Conservation (phyloP, 2,888 invertebrate species). For the Augochlorella aurata region DNA sequence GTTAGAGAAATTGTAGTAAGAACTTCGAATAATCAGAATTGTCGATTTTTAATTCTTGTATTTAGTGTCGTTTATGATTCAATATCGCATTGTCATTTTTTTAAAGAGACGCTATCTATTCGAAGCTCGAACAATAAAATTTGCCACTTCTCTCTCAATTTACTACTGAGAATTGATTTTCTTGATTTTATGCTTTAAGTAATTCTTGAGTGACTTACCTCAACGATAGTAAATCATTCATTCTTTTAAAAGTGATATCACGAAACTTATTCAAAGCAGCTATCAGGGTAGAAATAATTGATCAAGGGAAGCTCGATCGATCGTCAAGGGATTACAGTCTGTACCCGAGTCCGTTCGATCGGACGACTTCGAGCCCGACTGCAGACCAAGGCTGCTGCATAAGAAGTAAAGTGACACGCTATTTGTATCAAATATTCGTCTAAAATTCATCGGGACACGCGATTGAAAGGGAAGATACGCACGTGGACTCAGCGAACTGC, state of each 20-base stretch:
- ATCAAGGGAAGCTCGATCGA: slow-evolving; percentile 1
- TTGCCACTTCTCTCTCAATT: too few relatives aligned
- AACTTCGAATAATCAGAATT: too few relatives aligned
- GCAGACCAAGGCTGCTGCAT: neutral
- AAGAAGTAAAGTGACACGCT: neutral
- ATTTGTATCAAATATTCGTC: slow-evolving; percentile 29
- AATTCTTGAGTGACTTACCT: too few relatives aligned
- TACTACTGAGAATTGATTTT: neutral
- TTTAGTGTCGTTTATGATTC: too few relatives aligned
- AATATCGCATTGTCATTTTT: too few relatives aligned
- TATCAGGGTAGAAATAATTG: neutral
- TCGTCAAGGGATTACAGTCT: neutral
- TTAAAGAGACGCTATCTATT: too few relatives aligned
- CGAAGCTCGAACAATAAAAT: too few relatives aligned
- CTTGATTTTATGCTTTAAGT: neutral
- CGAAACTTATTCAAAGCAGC: neutral
- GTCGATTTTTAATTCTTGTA: too few relatives aligned
- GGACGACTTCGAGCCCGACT: neutral
- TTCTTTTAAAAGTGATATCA: neutral
- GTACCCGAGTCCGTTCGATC: neutral
- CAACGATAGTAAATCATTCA: neutral
- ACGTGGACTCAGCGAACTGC: slow-evolving; percentile 57
- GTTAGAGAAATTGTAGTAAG: neutral
- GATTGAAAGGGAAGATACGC: slow-evolving; percentile 40
- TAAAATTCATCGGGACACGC: slow-evolving; percentile 29